Conservation (phyloP, 2,888 invertebrate species). For the Melinaea menophilus region DNA sequence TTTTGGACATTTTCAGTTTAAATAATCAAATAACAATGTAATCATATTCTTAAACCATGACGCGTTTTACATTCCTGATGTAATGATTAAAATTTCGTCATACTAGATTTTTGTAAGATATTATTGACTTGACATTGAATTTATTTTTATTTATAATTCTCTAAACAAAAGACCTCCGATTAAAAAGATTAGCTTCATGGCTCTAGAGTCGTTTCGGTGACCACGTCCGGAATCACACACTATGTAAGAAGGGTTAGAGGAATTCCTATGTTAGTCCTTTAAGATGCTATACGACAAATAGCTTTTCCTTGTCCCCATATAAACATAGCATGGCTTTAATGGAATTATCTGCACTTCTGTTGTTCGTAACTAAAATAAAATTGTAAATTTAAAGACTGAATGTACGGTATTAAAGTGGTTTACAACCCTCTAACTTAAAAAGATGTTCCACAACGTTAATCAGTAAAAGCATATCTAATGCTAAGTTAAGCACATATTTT, state of each 20-base stretch:
- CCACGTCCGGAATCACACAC: constrained; percentile 20
- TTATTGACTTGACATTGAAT: too few species aligned
- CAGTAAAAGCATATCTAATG: too few species aligned
- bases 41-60: too few species aligned
- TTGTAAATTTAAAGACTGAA: constrained; percentile 3
- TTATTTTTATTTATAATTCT: too few species aligned
- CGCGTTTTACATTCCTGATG: too few species aligned
- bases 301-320: constrained; percentile 23
- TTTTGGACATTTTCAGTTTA: too few species aligned
- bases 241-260: constrained; percentile 23
- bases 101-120: too few species aligned
- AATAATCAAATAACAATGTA: too few species aligned
- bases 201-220: constrained; percentile 7
- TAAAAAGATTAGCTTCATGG: constrained; percentile 6
- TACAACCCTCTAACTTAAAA: neutral
- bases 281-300: constrained; percentile 25
- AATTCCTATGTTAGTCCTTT: constrained; percentile 22
- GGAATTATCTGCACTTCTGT: constrained; percentile 13
- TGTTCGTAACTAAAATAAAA: neutral
- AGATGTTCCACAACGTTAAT: neutral
- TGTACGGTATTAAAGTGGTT: constrained; percentile 1
- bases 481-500: too few species aligned
- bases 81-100: too few species aligned
- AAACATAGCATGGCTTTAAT: constrained; percentile 12
- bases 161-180: constrained; percentile 3